Evolutionary conservation across 1,140 invertebrate species (phyloP), one percentile per base, ranked within the genome.

Genomic region (Penaeus vannamei): DNA sequence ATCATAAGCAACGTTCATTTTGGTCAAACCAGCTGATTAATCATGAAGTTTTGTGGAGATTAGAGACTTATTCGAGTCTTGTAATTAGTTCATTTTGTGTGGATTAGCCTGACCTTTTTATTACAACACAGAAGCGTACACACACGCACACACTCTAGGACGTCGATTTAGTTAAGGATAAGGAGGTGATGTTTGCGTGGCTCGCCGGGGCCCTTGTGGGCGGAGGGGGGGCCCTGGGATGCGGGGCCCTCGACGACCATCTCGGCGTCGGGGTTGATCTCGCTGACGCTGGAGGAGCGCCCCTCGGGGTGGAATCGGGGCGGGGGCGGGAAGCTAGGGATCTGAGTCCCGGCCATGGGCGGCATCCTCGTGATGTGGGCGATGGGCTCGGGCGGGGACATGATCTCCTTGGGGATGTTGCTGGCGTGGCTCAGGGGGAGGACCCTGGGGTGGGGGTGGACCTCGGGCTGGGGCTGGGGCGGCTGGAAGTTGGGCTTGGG

Each of bases 151-250:
- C 20, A 29, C 72, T n/a, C 26, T 26, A 29, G 42, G 42, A 29
- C n/a, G 29, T 17, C 3, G 69, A 8, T 22, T 89, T 89, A 89
- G 69, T 80, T 89, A 46, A 89, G 82, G 23, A 89, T 36, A 10
- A 89, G 87, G 19, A 89, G 87, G 32, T 89, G 87, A 59, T 89
- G 87, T 26, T 80, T 84, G 53, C 87, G 87, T n/a, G 29, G 29
- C 72, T 76, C 72, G 19, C 29, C 72, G 26, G 72, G 26, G n/a
- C 2, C 53, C 26, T 26, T 26, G 26, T n/a, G 22, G 36, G 53
- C 4, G 53, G 53, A 61, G 81, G 42, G 42, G 60, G 23, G 66
- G 26, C 32, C 5, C 36, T 66, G 62, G 26, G n/a, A 46, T 4
- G 76, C 29, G n/a, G 32, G n/a, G 14, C 46, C 76, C 76, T 79